Base-by-base conservation (phyloP, 2,888 invertebrate genomes). In the Thymelicus acteon region DNA sequence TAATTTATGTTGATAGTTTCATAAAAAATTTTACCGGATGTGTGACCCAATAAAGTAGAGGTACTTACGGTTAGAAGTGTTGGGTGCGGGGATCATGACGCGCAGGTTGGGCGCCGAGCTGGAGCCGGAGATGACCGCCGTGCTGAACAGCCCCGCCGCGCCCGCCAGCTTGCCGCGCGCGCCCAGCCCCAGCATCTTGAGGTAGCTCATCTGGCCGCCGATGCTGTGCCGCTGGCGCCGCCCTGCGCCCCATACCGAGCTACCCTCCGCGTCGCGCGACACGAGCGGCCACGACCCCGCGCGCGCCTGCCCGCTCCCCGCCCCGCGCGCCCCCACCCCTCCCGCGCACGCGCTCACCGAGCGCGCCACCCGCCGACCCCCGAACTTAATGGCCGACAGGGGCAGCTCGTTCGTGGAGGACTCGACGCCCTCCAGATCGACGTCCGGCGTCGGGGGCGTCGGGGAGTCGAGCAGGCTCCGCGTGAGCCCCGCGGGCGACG, bases 211-310 rank as follows among this genome's bases (percentile, higher is more conserved):
- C 96, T 98, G 98, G 95, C 97, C 97, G 95, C 97, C 97, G 95
- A 98, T 97, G 96, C 98, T 98, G 97, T 98, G 98, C 94, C 98
- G 97, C 95, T 98, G 98, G 94, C 97, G 97, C 94, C 97, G 96
- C 95, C 95, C 95, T 95, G 84, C 94, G 93, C 82, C 91, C 84
- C 66, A 88, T 87, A 84, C 87, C 86, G 82, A 85, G 89, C 74
- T 90, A 87, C 80, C 88, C 80, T 77, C 84, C 75, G 70, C 74
- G 84, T 85, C 66, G 58, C 58, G 57, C 57, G 47, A 10, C 58
- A 44, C 65, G 40, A 19, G 65, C 52, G 75, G 75, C 75, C 75
- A 74, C 72, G 75, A 74, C 67, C 74, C 74, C 78, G 74, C 76
- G 40, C 72, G 69, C 74, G 77, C 76, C 77, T 74, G 74, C 85